A percentile compares a stretch with the other conserved stretches of the same genome.
phyloP scores from a whole-genome alignment of 2,888 invertebrate species.

The Ypsolopha scabrella region DNA sequence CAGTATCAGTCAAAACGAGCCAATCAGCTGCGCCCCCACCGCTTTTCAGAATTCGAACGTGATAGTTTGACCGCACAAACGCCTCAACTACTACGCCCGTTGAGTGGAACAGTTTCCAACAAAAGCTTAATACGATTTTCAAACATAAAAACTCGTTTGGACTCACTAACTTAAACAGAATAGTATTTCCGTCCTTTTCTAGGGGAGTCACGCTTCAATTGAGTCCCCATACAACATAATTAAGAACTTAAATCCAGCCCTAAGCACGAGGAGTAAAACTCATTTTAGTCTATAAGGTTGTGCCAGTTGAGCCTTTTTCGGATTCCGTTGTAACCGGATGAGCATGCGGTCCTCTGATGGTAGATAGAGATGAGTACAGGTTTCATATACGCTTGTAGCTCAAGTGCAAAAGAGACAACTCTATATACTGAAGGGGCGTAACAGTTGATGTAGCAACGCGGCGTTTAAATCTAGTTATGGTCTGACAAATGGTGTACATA shows the following conservation, averaged over 20 bases:
- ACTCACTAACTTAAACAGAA: conserved; percentile 64
- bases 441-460: conserved; percentile 46
- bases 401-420: conserved; percentile 17
- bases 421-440: conserved; percentile 44
- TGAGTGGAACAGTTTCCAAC: conserved; percentile 69
- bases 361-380: conserved; percentile 32
- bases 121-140: conserved; percentile 71
- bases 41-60: conserved; percentile 46
- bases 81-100: conserved; percentile 66
- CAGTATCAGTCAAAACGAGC: conserved; percentile 51
- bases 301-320: conserved; percentile 39
- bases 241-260: conserved; percentile 17
- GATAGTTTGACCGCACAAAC: conserved; percentile 66
- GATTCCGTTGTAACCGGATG: conserved; percentile 37
- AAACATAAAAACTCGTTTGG: conserved; percentile 70
- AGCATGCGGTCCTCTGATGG: conserved; percentile 38
- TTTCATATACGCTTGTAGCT: background rate
- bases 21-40: conserved; percentile 60
- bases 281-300: conserved; percentile 13
- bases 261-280: conserved; percentile 15
- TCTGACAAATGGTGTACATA: conserved; percentile 70
- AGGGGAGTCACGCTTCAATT: conserved; percentile 51
- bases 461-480: conserved; percentile 69
- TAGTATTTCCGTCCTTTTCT: conserved; percentile 54
- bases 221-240: conserved; percentile 38